phyloP scores from a whole-genome alignment of 2,113 vertebrate species.

The Vicugna pacos region DNA sequence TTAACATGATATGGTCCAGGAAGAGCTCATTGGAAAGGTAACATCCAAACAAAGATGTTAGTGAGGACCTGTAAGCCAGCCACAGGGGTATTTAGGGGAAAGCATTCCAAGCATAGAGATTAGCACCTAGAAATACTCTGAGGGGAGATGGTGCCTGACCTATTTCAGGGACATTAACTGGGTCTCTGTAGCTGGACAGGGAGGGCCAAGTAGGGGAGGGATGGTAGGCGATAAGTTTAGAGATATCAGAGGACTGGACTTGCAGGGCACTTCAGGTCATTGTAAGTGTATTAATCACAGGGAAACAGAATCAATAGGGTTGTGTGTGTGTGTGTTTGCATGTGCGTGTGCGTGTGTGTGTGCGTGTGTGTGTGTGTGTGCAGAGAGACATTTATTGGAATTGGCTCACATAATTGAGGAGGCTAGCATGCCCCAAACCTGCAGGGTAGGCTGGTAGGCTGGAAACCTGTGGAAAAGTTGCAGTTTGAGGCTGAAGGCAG shows the following conservation, averaged over 20 bases:
- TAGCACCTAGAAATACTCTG: not conserved
- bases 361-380: not conserved
- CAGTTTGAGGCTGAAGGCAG: not conserved
- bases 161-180: not conserved
- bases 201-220: too few relatives aligned
- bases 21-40: not conserved
- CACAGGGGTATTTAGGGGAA: not conserved
- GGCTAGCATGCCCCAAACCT: not conserved
- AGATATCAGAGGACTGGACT: not conserved
- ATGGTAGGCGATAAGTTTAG: not conserved
- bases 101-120: not conserved
- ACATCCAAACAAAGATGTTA: not conserved
- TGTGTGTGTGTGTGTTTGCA: not conserved
- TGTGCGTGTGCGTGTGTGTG: not conserved
- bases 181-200: not conserved
- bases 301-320: not conserved
- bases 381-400: not conserved
- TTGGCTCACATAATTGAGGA: not conserved
- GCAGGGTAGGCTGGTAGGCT: not conserved
- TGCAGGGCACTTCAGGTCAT: not conserved
- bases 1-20: not conserved
- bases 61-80: not conserved
- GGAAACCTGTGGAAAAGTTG: not conserved
- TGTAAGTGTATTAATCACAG: not conserved
- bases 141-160: not conserved